Percentiles rank a stretch among this genome's conserved stretches.
Conservation (phyloP, 2,113 vertebrate species). For the Dipodomys stephensi region DNA sequence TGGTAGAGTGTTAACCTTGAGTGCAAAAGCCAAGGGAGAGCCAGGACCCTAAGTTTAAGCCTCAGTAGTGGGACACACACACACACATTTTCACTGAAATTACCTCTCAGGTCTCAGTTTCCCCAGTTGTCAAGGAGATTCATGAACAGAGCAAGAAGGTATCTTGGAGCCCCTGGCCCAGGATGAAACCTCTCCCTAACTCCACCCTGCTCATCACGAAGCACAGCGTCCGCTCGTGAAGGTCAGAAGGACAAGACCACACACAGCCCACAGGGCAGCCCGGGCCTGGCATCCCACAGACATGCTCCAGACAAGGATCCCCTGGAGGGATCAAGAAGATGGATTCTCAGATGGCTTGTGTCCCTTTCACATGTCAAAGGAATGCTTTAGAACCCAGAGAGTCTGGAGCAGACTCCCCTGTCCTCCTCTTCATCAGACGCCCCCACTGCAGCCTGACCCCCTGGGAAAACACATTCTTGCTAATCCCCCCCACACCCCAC, state of each 20-base stretch:
- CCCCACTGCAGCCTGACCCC: not conserved
- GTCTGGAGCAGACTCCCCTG: not conserved
- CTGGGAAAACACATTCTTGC: slow-evolving; percentile 5
- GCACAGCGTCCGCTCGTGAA: no score
- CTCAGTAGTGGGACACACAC: no score
- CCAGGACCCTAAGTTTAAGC: no score
- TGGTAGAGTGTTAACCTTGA: no score
- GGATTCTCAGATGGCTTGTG: not conserved
- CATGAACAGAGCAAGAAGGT: not conserved
- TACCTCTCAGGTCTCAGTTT: not conserved
- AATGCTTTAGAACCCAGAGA: not conserved
- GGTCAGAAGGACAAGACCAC: not conserved
- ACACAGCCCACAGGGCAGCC: not conserved
- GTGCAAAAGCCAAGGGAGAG: no score
- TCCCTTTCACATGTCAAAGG: slow-evolving; percentile 3
- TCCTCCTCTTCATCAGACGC: not conserved
- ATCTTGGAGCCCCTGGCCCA: no score
- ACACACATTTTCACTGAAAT: no score
- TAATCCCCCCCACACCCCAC: not conserved
- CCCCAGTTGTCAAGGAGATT: not conserved
- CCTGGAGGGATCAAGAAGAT: not conserved
- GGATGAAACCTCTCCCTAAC: not conserved
- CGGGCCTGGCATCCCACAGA: no score
- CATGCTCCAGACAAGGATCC: no score
- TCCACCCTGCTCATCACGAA: not conserved